Base-by-base conservation (phyloP, 2,888 invertebrate species). In the Epicampocera succincta region DNA sequence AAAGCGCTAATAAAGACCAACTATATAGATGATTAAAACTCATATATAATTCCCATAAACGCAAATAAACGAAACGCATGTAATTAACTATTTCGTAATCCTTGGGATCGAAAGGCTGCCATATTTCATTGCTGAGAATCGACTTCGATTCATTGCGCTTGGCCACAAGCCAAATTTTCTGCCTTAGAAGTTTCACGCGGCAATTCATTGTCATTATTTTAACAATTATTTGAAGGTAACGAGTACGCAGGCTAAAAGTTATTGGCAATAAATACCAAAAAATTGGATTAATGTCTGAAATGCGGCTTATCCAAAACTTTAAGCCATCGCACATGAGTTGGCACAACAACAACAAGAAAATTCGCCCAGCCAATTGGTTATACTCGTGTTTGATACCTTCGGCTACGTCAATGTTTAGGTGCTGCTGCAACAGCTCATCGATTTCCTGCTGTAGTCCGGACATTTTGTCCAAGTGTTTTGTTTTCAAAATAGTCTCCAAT, bases 81-180 rank as follows among this genome's bases (percentile, higher is more conserved):
- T 38, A 72, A 66, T 84, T 85, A 3, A 85, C 3, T 11, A 33
- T 84, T 3, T 84, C 72, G 71, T 86, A 87, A 13, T 86, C 87
- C 9, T 85, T 75, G 0, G 25, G 25, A 1, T 84, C 61, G 25
- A 63, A 82, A 2, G 84, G 80, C 46, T 33, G 73, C 84, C 84
- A 83, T 8, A 84, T 74, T 11, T 63, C 82, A 1, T 15, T 58
- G 1, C 13, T 11, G 75, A 61, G 80, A 71, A 33, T 38, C 1
- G 77, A 69, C 13, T 84, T 74, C 0, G 60, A 61, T 33, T 66
- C 56, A 68, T 77, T 76, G 0, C 46, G 54, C 17, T 63, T 44
- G n/a, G 33, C 50, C 2, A 38, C 13, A 11, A 8, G 0, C 1
- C 9, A 1, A 19, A 74, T 71, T 11, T 48, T 40, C 21, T 69